Percentiles rank a stretch among this genome's conserved stretches.
Evolutionary conservation across 92 coral and sea anemone genomes (phyloP).

Genomic region (Pocillopora meandrina): DNA sequence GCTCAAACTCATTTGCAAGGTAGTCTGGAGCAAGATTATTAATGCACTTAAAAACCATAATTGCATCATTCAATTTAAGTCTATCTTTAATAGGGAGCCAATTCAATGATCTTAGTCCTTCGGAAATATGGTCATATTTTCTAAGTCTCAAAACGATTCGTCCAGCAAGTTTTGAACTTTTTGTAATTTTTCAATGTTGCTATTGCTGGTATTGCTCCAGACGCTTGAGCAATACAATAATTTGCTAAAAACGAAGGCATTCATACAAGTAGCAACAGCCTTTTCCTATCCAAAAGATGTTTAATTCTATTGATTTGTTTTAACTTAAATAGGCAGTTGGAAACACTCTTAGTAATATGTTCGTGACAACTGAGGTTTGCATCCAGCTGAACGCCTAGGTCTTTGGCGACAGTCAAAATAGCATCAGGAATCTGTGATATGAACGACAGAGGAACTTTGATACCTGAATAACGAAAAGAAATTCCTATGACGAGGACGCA

Average conservation of each 20-base stretch:
- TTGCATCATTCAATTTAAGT: not conserved
- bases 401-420: no score
- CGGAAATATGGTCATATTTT: no score
- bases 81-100: not conserved
- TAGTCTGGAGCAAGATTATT: not conserved
- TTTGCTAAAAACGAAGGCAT: slow-evolving; percentile 1
- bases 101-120: not conserved
- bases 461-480: no score
- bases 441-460: no score
- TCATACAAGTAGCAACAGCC: not conserved
- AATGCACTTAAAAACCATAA: not conserved
- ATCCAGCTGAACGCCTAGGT: no score
- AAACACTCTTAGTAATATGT: not conserved
- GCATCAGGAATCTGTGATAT: no score
- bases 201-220: no score
- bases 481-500: no score
- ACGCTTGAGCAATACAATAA: not conserved
- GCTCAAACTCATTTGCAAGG: not conserved
- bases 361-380: not conserved
- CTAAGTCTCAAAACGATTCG: no score
- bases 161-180: no score
- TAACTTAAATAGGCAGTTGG: not conserved
- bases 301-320: not conserved
- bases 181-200: no score
- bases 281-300: slow-evolving; percentile 1